Evolutionary conservation across 2,113 vertebrate genomes (phyloP), one percentile per base, ranked within the genome.

Genomic region (Sander lucioperca): DNA sequence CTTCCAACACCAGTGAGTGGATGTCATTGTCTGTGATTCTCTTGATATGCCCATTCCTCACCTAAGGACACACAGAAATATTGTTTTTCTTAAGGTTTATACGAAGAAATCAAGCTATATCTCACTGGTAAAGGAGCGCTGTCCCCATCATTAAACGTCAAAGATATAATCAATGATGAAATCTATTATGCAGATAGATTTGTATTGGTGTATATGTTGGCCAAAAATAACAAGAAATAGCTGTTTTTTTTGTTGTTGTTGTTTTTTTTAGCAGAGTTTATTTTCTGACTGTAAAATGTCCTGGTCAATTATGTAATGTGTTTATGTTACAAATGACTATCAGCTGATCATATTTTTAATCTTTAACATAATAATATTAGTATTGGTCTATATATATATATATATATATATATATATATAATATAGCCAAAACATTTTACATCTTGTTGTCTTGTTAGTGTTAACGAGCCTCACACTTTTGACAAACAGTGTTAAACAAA

Each of bases 1-100:
- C 97, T 91, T 99, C 97, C 91, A 99, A 91, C 87, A 99, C 98
- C 86, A 96, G 84, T 0, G 97, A 99, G 93, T 99, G 97, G 78
- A 99, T 99, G 89, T 99, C 98, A 14, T 98, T 98, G 92, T 99
- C 98, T 0, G 96, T 97, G 81, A 99, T 96, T 82, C 97, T 94
- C 87, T 99, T 99, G 85, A 99, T 98, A 87, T 99, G 98, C 25
- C 98, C 98, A 51, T 99, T 99, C 77, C 97, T 95, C 57, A 99
- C 98, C 98, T 99, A 74, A 27, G 14, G 58, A 72, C 14, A 83
- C 1, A 74, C 6, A 80, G 5, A 81, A 43, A 61, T 33, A 43
- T 4, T 23, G 2, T 47, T 43, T n/a, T 18, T 47, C 11, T 25
- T 5, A 0, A 71, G 16, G 21, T 27, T 62, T 21, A 21, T 53